phyloP scores from a whole-genome alignment of 1,140 invertebrate species.

The Neotoxoptera formosana region DNA sequence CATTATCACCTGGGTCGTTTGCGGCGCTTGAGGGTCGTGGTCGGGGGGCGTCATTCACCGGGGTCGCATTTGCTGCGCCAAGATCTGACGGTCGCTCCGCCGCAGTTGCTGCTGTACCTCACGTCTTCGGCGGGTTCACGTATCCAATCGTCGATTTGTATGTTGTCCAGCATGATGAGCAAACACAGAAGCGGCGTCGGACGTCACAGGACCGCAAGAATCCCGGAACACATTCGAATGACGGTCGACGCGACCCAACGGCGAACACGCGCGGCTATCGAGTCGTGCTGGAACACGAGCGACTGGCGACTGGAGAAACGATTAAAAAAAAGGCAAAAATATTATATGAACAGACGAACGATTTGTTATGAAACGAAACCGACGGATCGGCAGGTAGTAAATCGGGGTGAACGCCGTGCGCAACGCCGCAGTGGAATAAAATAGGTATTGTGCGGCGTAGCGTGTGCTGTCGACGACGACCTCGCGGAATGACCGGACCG shows the following conservation, averaged over 20 bases:
- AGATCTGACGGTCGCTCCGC: constrained; percentile 47
- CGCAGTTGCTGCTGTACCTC: constrained; percentile 32
- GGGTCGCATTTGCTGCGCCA: constrained; percentile 52
- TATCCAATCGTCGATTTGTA: constrained; percentile 51
- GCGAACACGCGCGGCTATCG: too few relatives aligned
- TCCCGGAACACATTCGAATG: constrained; percentile 53
- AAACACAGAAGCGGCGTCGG: not conserved
- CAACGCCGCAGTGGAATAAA: not conserved
- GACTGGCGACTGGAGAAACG: not conserved
- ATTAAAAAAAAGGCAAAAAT: not conserved
- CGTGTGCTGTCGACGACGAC: not conserved
- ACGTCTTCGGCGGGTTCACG: constrained; percentile 45
- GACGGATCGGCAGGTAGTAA: not conserved
- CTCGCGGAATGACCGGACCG: not conserved
- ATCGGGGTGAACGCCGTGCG: too few relatives aligned
- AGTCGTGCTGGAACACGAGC: not conserved
- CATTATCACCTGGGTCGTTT: constrained; percentile 57
- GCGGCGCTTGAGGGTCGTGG: constrained; percentile 24
- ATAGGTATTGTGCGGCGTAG: too few relatives aligned
- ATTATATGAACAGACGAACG: not conserved
- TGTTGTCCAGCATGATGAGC: constrained; percentile 43
- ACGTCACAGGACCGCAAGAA: constrained; percentile 43
- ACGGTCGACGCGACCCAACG: not conserved
- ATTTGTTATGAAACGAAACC: too few relatives aligned
- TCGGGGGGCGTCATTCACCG: constrained; percentile 48